These are phyloP conservation scores for Chaetops frenatus DNA, from an alignment of 2,113 vertebrate species.

Conservation along the genomic window DNA sequence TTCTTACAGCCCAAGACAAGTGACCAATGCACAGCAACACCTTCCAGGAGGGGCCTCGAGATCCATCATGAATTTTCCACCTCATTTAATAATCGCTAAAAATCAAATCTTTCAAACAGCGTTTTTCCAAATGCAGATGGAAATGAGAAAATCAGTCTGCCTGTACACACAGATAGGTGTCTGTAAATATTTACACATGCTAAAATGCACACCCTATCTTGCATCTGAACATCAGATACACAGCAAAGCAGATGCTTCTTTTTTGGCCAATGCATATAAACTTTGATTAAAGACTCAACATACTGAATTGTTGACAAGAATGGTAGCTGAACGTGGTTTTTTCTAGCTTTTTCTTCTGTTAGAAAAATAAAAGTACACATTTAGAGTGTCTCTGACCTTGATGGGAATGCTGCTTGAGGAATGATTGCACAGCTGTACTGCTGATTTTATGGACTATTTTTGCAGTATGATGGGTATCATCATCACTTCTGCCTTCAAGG, in stretches of 20 bases:
- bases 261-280: background rate
- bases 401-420: background rate
- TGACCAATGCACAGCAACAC: rapidly evolving
- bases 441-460: background rate
- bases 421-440: background rate
- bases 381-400: background rate
- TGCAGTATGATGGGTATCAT: background rate
- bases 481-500: background rate
- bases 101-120: background rate
- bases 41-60: background rate
- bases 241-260: background rate
- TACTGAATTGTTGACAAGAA: background rate
- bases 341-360: background rate
- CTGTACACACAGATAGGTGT: background rate
- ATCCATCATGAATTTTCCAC: background rate
- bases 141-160: background rate
- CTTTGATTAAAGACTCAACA: background rate
- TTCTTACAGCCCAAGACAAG: background rate
- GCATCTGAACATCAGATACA: background rate
- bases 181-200: background rate
- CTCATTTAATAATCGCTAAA: background rate
- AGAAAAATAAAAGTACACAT: background rate
- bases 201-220: background rate
- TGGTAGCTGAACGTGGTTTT: background rate
- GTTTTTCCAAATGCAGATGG: background rate